Conservation (phyloP, 2,113 vertebrate genomes). For the Sylvia atricapilla region DNA sequence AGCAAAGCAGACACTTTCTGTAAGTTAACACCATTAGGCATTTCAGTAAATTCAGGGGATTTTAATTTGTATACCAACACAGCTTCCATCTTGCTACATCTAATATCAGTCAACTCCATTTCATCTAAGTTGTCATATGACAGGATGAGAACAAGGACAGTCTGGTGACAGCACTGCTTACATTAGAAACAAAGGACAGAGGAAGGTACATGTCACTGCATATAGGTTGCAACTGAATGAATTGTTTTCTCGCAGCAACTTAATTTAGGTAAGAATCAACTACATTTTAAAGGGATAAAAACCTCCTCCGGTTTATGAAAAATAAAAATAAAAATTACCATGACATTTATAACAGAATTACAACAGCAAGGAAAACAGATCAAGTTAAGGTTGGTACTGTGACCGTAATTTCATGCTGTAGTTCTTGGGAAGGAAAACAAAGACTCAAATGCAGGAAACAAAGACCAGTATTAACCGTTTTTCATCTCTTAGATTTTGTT, state of each 20-base stretch:
- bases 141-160: slow-evolving; percentile 27
- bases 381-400: neutral
- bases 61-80: neutral
- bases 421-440: neutral
- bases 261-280: neutral
- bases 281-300: neutral
- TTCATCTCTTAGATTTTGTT: neutral
- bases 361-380: neutral
- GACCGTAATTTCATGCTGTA: neutral
- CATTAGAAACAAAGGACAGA: slow-evolving; percentile 25
- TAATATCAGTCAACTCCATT: slow-evolving; percentile 14
- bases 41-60: neutral
- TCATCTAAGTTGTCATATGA: slow-evolving; percentile 34
- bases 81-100: slow-evolving; percentile 26
- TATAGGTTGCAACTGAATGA: neutral
- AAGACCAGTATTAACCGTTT: neutral
- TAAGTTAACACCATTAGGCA: neutral
- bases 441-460: neutral
- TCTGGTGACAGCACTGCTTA: slow-evolving; percentile 4
- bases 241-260: slow-evolving; percentile 1
- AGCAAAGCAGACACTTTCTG: neutral
- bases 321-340: neutral
- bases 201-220: neutral
- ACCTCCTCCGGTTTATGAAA: neutral
- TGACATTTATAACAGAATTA: neutral